Conservation (phyloP, 2,888 invertebrate genomes). For the Euplagia quadripunctaria region DNA sequence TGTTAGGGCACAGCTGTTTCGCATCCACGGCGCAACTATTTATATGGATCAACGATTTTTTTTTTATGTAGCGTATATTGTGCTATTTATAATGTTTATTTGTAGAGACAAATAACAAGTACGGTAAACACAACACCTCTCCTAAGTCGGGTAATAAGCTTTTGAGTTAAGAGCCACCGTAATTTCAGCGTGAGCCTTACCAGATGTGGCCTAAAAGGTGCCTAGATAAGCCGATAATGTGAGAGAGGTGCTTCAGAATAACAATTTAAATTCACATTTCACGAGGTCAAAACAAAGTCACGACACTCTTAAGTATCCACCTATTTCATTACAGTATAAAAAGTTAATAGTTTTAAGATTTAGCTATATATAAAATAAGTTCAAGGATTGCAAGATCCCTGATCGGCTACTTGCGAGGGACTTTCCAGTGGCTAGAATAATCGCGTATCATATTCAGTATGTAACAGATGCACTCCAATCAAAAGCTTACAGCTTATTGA, state of each 20-base stretch:
- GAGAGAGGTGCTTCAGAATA: conserved; percentile 55
- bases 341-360: background rate
- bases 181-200: conserved; percentile 60
- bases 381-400: background rate
- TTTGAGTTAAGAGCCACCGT: conserved; percentile 49
- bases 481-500: no score
- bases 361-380: background rate
- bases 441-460: no score
- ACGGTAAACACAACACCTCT: conserved; percentile 36
- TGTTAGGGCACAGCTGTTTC: background rate
- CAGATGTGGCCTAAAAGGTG: conserved; percentile 73
- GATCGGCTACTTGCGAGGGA: background rate
- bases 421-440: background rate
- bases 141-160: conserved; percentile 52
- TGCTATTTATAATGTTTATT: background rate
- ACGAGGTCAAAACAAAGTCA: conserved; percentile 17
- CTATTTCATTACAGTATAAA: background rate
- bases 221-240: conserved; percentile 72
- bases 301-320: background rate
- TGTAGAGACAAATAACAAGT: conserved; percentile 11
- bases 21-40: background rate
- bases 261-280: conserved; percentile 59
- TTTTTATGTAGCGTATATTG: background rate
- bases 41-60: background rate
- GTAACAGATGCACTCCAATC: no score